A percentile compares a stretch with the other conserved stretches of the same genome.
Conservation (phyloP, 2,888 invertebrate genomes). For the Tineola bisselliella region DNA sequence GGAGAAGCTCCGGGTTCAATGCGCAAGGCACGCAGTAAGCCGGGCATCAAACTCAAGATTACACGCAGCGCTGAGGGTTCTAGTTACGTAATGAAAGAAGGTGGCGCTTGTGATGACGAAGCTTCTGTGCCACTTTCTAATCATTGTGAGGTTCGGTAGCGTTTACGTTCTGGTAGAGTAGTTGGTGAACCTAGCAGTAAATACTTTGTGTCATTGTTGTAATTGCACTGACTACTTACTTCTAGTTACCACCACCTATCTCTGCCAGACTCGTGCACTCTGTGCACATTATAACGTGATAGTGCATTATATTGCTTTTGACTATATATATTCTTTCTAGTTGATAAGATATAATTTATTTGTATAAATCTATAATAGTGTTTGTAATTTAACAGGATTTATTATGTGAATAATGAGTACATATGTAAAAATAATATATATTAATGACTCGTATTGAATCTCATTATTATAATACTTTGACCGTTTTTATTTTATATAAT, state of each 20-base stretch:
- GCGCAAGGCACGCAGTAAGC: constrained; percentile 72
- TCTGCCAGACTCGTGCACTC: background rate
- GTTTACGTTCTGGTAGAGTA: background rate
- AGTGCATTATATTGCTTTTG: background rate
- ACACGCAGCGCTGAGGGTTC: constrained; percentile 83
- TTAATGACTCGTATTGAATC: constrained; percentile 59
- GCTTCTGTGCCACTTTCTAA: constrained; percentile 70
- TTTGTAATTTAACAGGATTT: background rate
- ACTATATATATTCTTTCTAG: background rate
- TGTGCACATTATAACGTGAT: background rate
- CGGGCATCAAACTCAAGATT: constrained; percentile 85
- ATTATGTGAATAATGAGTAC: constrained; percentile 16
- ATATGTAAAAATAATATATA: constrained; percentile 16
- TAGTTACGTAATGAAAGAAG: constrained; percentile 69
- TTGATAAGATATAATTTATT: constrained; percentile 48
- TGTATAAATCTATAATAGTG: constrained; percentile 28
- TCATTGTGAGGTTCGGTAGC: constrained; percentile 86
- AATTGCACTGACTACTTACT: background rate
- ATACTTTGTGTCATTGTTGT: background rate
- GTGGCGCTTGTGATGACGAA: constrained; percentile 17
- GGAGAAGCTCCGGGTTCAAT: constrained; percentile 47
- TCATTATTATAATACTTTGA: constrained; percentile 34
- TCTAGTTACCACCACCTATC: background rate
- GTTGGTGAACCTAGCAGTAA: background rate
- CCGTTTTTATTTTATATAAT: background rate